These are phyloP conservation scores for Pollenia labialis DNA, from an alignment of 2,888 invertebrate genomes.

Conservation along the genomic window DNA sequence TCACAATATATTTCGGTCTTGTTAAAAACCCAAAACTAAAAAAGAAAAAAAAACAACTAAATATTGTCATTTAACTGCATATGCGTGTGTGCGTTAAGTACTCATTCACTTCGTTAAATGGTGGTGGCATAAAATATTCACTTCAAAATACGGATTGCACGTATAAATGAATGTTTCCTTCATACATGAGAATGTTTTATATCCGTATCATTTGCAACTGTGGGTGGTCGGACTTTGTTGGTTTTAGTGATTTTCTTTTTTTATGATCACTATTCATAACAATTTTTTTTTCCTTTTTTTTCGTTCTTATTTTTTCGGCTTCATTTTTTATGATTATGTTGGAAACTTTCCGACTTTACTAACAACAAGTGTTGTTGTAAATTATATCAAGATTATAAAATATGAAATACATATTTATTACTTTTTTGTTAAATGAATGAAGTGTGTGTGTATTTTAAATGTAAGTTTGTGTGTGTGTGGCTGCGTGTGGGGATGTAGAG, in stretches of 20 bases:
- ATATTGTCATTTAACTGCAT: slow-evolving; percentile 10
- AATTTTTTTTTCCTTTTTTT: background rate
- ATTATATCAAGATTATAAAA: slow-evolving; percentile 69
- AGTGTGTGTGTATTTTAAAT: slow-evolving; percentile 11
- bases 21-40: slow-evolving; percentile 17
- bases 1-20: slow-evolving; percentile 47
- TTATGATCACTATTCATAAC: slow-evolving; percentile 53
- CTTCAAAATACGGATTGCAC: background rate
- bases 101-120: slow-evolving; percentile 47
- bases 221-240: slow-evolving; percentile 71
- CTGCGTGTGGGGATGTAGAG: slow-evolving; percentile 28
- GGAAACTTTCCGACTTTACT: slow-evolving; percentile 59
- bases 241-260: slow-evolving; percentile 54
- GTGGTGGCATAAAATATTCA: slow-evolving; percentile 20
- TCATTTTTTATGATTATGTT: slow-evolving; percentile 65
- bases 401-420: slow-evolving; percentile 60
- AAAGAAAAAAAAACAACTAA: slow-evolving; percentile 21
- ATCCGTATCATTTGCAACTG: slow-evolving; percentile 63
- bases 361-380: slow-evolving; percentile 68
- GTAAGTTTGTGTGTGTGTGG: slow-evolving; percentile 22
- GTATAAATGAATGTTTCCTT: slow-evolving; percentile 4
- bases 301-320: slow-evolving; percentile 23
- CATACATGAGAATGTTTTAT: slow-evolving; percentile 39
- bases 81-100: slow-evolving; percentile 22
- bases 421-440: background rate